Evolutionary conservation across 2,113 vertebrate genomes (phyloP), one percentile per base, ranked within the genome.

Genomic region (Ciconia maguari): DNA sequence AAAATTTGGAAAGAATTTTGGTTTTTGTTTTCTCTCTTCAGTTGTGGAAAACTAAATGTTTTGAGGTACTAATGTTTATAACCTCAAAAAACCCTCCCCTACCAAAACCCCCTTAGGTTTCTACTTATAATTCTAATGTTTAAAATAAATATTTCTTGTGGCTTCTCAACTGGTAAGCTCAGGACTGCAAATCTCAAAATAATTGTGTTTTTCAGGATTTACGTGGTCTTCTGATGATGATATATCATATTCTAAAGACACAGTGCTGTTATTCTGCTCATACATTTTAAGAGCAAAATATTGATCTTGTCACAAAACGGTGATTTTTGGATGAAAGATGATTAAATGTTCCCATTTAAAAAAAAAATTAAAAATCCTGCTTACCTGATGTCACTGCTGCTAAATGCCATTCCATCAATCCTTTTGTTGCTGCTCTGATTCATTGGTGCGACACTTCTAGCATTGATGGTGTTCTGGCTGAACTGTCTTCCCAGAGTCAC

Each of bases 41-140:
- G 16, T 52, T 88, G 9, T 6, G 54, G 22, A 66, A 85, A 90
- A 76, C 4, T 13, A 58, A 41, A n/a, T 16, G 7, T 62, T 89
- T 91, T 74, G 9, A 42, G 11, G 22, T 48, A 30, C 10, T 9
- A 13, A 2, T 24, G 8, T 68, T 70, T 36, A 32, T 49, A n/a
- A 66, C 5, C 3, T 55, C 1, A 38, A 48, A 70, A 65, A 58
- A 2, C 0, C 1, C 2, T 51, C 5, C 5, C 4, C 18, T 9
- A n/a, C 3, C 24, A 82, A n/a, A 30, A 17, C 1, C 1, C 14
- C 15, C 11, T 51, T 38, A 65, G 8, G 11, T 76, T 85, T 85
- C 20, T 38, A 46, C 6, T 26, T 74, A 24, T 26, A 80, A 74
- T 65, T 49, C 15, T 55, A 38, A 41, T 18, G 15, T 62, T 87